Percentiles rank a stretch among this genome's conserved stretches.
Evolutionary conservation across 2,888 invertebrate species (phyloP).

Genomic region (Torymus texanus): DNA sequence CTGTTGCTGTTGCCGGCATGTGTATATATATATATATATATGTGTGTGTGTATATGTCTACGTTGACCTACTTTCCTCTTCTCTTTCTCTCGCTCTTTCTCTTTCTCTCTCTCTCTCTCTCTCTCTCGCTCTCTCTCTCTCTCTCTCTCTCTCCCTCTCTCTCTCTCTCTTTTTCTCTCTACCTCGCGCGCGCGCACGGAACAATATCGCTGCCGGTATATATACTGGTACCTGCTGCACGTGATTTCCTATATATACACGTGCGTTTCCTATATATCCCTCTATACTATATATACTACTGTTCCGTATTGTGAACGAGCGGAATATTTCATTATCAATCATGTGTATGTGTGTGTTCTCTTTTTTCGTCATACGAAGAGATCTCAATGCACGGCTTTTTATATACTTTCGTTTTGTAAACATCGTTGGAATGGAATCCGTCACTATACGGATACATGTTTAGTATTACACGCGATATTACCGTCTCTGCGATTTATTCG

Average conservation of each 20-base stretch:
- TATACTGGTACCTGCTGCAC: neutral
- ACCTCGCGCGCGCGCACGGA: neutral
- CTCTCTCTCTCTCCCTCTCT: conserved; percentile 35
- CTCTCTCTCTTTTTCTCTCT: conserved; percentile 43
- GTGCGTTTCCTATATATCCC: neutral
- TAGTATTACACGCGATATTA: too few species aligned
- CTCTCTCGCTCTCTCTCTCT: conserved; percentile 48
- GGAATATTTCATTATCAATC: too few species aligned
- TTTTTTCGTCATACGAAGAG: too few species aligned
- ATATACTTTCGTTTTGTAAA: too few species aligned
- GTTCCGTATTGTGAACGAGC: too few species aligned
- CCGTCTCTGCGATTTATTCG: too few species aligned
- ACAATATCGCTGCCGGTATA: conserved; percentile 10
- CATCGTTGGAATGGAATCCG: too few species aligned
- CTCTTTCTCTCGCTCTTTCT: conserved; percentile 54
- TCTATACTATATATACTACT: too few species aligned
- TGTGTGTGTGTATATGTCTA: conserved; percentile 57
- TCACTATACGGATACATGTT: too few species aligned
- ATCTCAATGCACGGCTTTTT: too few species aligned
- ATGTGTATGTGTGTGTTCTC: too few species aligned
- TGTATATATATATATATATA: conserved; percentile 37
- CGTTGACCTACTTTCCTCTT: conserved; percentile 71
- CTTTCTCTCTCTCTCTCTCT: conserved; percentile 51
- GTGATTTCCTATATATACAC: neutral
- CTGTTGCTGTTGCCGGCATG: conserved; percentile 30